Evolutionary conservation across 2,888 invertebrate genomes (phyloP).

Genomic region (Melangyna quadrimaculata): DNA sequence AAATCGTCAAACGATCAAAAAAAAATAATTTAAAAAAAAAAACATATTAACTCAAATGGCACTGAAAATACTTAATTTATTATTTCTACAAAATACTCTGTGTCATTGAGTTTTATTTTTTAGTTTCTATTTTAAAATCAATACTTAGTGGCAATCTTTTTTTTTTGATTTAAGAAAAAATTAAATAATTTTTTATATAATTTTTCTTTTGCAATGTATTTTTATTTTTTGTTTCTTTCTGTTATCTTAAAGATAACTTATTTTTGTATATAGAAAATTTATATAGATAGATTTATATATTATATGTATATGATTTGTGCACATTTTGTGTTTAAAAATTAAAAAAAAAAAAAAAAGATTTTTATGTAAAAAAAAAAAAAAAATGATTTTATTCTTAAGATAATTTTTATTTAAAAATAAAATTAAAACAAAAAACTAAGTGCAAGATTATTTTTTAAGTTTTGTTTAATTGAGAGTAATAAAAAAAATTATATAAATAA

Average conservation of each 20-base stretch:
- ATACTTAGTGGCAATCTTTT: constrained; percentile 77
- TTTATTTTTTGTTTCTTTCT: constrained; percentile 28
- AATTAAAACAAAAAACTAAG: constrained; percentile 65
- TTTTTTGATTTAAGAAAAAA: constrained; percentile 75
- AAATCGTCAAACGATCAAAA: constrained; percentile 73
- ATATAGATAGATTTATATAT: constrained; percentile 28
- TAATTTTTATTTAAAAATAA: constrained; percentile 32
- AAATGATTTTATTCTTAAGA: constrained; percentile 44
- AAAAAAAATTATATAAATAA: constrained; percentile 58
- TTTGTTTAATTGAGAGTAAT: constrained; percentile 63
- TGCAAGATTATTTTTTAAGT: constrained; percentile 72
- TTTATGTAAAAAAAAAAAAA: neutral
- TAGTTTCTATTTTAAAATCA: constrained; percentile 27
- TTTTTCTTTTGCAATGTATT: constrained; percentile 41
- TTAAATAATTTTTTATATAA: constrained; percentile 67
- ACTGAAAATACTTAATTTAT: constrained; percentile 81
- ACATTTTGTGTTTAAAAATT: constrained; percentile 53
- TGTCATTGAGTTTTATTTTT: constrained; percentile 71
- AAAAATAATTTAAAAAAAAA: constrained; percentile 35
- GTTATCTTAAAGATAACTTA: constrained; percentile 61
- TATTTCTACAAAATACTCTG: constrained; percentile 71
- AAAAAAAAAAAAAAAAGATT: neutral
- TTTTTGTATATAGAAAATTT: constrained; percentile 50
- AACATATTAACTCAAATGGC: constrained; percentile 75
- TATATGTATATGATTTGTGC: constrained; percentile 58